Base-by-base conservation (phyloP, 2,888 invertebrate species). In the Sycophila texana region DNA sequence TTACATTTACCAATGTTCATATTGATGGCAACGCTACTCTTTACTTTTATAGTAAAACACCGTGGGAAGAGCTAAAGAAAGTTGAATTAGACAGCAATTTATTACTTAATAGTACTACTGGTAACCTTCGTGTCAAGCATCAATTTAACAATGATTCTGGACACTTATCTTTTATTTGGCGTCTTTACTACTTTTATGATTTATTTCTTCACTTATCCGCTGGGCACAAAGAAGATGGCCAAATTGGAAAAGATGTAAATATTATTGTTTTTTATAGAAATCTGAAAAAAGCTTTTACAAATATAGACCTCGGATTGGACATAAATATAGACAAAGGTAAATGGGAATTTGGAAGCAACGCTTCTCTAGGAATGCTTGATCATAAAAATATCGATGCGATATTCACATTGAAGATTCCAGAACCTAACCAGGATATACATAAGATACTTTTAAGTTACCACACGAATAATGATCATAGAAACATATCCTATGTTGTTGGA, bases 341-440 rank as follows among this genome's bases (percentile, higher is more conserved):
- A 22, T 94, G 94, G 94, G 91, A 91, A 88, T 87, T 94, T 84
- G 93, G 92, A 0, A 91, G 92, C 0, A 94, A 94, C 87, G 91
- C 93, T 0, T 93, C 93, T 0, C 88, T 94, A 82, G 92, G 92
- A 2, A 86, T 92, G 63, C 86, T 90, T 82, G 51, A 83, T 30
- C 88, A 90, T 73, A 90, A 92, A 55, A 92, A 93, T n/a, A 83
- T 94, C 14, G 92, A 92, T 75, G 89, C 93, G 0, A 85, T 92
- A 1, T 89, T 93, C 0, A 92, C 92, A 86, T 90, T 93, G 0
- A 92, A 92, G 79, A 88, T 94, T 0, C 95, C 95, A 4, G 93
- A 93, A 67, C 94, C 94, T 0, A 92, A 93, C 83, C 91, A 92
- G 0, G 95, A 95, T 83, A 92, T 93, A 2, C 94, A 95, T 86